Evolutionary conservation across 2,888 invertebrate species (phyloP).

Genomic region (Belgica antarctica): DNA sequence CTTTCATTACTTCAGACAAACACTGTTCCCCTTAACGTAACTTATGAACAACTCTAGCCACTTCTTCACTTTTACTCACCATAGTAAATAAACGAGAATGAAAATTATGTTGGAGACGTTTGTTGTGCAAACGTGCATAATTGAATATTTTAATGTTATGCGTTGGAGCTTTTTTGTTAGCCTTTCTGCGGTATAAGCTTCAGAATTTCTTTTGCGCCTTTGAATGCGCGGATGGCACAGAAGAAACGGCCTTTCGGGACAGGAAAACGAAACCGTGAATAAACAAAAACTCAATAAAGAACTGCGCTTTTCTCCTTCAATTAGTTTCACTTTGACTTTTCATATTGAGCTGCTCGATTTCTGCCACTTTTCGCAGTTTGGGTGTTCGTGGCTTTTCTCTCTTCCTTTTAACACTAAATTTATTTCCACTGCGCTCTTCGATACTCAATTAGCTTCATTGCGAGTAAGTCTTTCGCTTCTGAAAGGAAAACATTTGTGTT

Average conservation of each 20-base stretch:
- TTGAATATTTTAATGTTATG: constrained; percentile 39
- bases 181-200: background rate
- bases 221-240: background rate
- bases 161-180: no score
- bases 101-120: constrained; percentile 37
- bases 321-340: constrained; percentile 37
- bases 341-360: constrained; percentile 33
- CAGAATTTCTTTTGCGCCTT: background rate
- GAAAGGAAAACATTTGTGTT: background rate
- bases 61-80: constrained; percentile 39
- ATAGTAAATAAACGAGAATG: constrained; percentile 38
- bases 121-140: constrained; percentile 39
- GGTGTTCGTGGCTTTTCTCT: background rate
- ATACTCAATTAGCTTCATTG: background rate
- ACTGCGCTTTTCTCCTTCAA: constrained; percentile 22
- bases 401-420: constrained; percentile 1
- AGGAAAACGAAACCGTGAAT: background rate
- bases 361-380: background rate
- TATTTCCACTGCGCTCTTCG: constrained; percentile 24
- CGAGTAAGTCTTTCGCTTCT: background rate
- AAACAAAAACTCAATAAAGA: constrained; percentile 10
- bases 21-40: no score
- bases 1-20: no score
- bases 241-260: background rate
- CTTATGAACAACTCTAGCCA: no score